A percentile compares a stretch with the other conserved stretches of the same genome.
These are phyloP conservation scores for Anticlea derivata DNA, from an alignment of 2,888 invertebrate species.

Conservation along the genomic window DNA sequence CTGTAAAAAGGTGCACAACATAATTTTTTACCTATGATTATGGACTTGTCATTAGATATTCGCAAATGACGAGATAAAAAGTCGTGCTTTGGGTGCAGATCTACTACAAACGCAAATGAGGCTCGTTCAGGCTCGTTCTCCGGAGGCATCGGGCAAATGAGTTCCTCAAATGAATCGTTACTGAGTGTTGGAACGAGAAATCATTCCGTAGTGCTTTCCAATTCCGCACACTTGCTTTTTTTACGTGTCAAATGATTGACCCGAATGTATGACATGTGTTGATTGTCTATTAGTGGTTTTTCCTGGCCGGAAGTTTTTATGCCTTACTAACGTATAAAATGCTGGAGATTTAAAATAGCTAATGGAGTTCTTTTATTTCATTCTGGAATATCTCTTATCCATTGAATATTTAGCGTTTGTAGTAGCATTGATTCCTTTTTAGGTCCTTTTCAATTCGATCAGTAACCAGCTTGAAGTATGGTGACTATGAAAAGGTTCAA, in stretches of 20 bases:
- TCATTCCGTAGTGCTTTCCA: constrained; percentile 61
- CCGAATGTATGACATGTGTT: constrained; percentile 40
- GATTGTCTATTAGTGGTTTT: constrained; percentile 24
- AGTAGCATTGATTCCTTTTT: too few species aligned
- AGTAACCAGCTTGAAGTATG: too few species aligned
- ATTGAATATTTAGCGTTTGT: too few species aligned
- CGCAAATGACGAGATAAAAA: not conserved
- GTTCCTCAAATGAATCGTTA: constrained; percentile 78
- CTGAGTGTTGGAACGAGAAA: constrained; percentile 70
- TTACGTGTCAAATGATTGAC: constrained; percentile 44
- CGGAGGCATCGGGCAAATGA: constrained; percentile 68
- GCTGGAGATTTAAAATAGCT: too few species aligned
- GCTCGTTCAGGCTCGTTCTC: constrained; percentile 68
- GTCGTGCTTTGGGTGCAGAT: constrained; percentile 38
- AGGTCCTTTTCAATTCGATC: too few species aligned
- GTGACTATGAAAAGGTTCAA: too few species aligned
- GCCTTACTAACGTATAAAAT: too few species aligned
- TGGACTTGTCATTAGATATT: too few species aligned
- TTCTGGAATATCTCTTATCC: too few species aligned
- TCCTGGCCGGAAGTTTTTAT: not conserved
- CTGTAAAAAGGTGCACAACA: too few species aligned
- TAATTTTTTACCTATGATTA: too few species aligned
- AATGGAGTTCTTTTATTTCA: too few species aligned
- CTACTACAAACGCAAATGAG: constrained; percentile 71
- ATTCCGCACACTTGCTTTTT: constrained; percentile 58